These are phyloP conservation scores for Carettochelys insculpta DNA, from an alignment of 2,113 vertebrate species.

Conservation along the genomic window DNA sequence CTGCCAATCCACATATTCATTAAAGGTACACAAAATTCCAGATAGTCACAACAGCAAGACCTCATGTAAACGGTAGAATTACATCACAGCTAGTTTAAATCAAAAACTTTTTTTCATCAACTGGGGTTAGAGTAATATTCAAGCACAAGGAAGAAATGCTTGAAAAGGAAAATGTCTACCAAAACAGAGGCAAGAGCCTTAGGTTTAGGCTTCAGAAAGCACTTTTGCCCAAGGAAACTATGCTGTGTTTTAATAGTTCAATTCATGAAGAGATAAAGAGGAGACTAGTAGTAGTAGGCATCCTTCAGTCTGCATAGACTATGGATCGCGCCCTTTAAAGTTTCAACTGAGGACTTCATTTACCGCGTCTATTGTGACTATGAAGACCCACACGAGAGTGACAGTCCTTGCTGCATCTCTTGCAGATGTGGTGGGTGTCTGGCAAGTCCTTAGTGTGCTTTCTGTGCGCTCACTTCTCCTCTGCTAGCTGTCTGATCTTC, in stretches of 20 bases:
- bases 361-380: no score
- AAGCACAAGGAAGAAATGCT: not conserved
- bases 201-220: not conserved
- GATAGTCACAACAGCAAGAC: not conserved
- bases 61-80: not conserved
- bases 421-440: no score
- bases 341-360: no score
- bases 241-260: not conserved
- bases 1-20: no score
- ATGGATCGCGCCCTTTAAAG: no score
- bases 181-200: not conserved
- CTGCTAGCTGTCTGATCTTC: no score
- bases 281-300: no score
- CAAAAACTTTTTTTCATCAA: constrained; percentile 11
- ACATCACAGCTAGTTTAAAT: not conserved
- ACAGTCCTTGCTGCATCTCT: no score
- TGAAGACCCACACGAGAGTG: no score
- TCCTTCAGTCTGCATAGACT: no score
- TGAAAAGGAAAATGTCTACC: not conserved
- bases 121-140: not conserved
- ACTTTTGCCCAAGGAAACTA: not conserved
- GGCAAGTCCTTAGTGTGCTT: no score
- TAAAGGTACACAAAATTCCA: not conserved
- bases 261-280: not conserved
- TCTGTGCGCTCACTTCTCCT: no score